Evolutionary conservation across 2,113 vertebrate genomes (phyloP).

Genomic region (Hassar affinis): DNA sequence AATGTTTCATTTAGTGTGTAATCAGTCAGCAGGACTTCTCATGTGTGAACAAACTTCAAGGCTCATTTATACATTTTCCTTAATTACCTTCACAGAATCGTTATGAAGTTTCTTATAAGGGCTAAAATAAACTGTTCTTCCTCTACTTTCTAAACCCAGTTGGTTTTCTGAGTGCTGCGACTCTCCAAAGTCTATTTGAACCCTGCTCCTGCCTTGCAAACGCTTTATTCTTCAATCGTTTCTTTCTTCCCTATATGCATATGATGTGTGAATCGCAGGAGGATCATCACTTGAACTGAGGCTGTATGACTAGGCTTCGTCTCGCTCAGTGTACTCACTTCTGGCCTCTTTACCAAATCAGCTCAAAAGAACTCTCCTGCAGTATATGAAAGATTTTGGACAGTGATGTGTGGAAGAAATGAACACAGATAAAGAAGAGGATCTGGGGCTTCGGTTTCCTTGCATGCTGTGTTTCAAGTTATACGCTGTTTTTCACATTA

Average conservation of each 20-base stretch:
- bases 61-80: neutral
- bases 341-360: slow-evolving; percentile 5
- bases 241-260: slow-evolving; percentile 9
- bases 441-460: neutral
- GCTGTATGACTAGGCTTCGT: neutral
- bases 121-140: neutral
- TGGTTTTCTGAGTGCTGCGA: neutral
- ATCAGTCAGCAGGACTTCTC: neutral
- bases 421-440: neutral
- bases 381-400: neutral
- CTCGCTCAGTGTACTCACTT: neutral
- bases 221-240: slow-evolving; percentile 6
- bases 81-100: neutral
- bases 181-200: neutral
- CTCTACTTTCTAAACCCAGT: neutral
- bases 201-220: neutral
- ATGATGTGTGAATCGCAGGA: neutral
- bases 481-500: neutral
- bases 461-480: neutral
- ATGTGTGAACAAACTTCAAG: neutral
- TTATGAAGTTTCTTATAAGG: neutral
- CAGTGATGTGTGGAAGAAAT: neutral
- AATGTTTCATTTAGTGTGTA: slow-evolving; percentile 17
- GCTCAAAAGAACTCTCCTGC: neutral
- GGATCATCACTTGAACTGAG: neutral